Conservation (phyloP, 2,888 invertebrate species). For the Leistus spinibarbis region DNA sequence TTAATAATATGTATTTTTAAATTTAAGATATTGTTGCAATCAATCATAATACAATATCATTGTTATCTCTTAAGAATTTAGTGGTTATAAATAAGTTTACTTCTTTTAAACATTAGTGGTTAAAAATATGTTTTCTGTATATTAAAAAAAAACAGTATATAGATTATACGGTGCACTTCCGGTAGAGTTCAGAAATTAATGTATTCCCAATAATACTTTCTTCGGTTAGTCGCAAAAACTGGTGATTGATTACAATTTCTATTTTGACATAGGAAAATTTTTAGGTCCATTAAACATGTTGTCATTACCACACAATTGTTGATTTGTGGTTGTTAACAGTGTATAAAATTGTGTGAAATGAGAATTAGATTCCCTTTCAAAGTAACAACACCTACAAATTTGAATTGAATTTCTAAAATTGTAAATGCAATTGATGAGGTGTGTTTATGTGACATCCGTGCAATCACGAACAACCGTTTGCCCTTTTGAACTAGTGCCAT, state of each 20-base stretch:
- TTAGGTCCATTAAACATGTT: background rate
- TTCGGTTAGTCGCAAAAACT: background rate
- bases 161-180: background rate
- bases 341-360: background rate
- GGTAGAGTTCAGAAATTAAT: background rate
- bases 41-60: no score
- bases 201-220: background rate
- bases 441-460: background rate
- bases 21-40: no score
- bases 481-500: slow-evolving; percentile 36
- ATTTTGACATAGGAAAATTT: background rate
- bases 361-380: background rate
- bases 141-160: background rate
- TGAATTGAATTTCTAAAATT: background rate
- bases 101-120: no score
- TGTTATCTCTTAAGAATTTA: no score
- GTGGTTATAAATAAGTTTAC: no score
- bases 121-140: background rate
- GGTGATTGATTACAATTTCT: background rate
- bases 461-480: background rate
- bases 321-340: background rate
- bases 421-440: background rate
- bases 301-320: background rate
- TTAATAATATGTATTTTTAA: no score
- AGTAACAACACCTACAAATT: background rate